Evolutionary conservation across 1,140 invertebrate species (phyloP), one percentile per base, ranked within the genome.

Genomic region (Leguminivora glycinivorella): DNA sequence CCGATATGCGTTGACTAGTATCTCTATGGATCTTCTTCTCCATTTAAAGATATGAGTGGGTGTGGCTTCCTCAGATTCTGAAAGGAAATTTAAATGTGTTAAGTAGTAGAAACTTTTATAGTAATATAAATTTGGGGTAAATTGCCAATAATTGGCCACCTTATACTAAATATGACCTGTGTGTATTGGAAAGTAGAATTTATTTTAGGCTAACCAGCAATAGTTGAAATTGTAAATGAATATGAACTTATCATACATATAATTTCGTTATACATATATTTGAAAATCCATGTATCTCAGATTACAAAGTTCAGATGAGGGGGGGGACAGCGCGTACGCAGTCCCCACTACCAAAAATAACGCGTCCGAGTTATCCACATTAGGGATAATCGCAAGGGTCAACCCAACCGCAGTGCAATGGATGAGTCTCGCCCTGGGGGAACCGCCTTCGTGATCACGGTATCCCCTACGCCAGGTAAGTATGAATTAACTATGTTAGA

Each of bases 311-410:
- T n/a, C n/a, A n/a, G n/a, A n/a, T n/a, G n/a, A 47, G 4, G 34
- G 19, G 52, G 52, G 68, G 68, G 56, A 70, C 68, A 31, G 68
- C 68, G 68, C 68, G 68, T 58, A 70, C 68, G 68, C 68, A 70
- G 68, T 70, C 68, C 68, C 68, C 68, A 70, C 68, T 69, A 69
- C 34, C 68, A n/a, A n/a, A n/a, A n/a, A n/a, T n/a, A n/a, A n/a
- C n/a, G n/a, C n/a, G n/a, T n/a, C n/a, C n/a, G n/a, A n/a, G n/a
- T n/a, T n/a, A n/a, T n/a, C n/a, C n/a, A n/a, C n/a, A n/a, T n/a
- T n/a, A n/a, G n/a, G n/a, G 68, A 58, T 69, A 69, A 69, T 69
- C 68, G 68, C 68, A 69, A 40, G 56, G 68, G 68, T 70, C 68
- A 70, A 40, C 68, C 56, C 68, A 58, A 70, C 68, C 68, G 68